Conservation (phyloP, 2,113 vertebrate genomes). For the Ammospiza caudacuta region DNA sequence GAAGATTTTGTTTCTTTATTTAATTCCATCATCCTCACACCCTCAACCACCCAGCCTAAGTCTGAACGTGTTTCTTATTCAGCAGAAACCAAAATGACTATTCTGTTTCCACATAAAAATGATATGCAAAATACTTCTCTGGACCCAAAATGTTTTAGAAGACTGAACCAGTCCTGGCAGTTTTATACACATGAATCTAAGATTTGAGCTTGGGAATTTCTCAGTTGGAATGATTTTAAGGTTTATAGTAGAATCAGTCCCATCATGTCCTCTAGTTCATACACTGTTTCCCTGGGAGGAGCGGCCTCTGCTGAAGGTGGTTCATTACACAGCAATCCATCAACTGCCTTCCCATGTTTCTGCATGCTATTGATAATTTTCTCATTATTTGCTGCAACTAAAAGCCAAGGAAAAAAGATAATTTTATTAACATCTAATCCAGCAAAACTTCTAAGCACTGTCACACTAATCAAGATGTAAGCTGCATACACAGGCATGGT, state of each 20-base stretch:
- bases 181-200: background rate
- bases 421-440: background rate
- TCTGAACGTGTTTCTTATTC: background rate
- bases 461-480: background rate
- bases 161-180: background rate
- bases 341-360: background rate
- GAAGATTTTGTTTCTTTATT: background rate
- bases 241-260: background rate
- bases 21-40: background rate
- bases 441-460: background rate
- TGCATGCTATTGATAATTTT: background rate
- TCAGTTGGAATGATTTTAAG: background rate
- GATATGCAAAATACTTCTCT: background rate
- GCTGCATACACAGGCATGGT: accelerated
- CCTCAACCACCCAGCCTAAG: background rate
- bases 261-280: background rate
- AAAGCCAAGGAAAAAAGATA: background rate
- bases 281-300: background rate
- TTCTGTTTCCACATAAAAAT: background rate
- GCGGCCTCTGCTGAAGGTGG: background rate
- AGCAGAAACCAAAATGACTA: background rate
- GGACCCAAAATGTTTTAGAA: background rate
- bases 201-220: background rate
- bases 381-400: background rate
- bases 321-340: background rate